Evolutionary conservation across 2,888 invertebrate genomes (phyloP).

Genomic region (Alloscopus bannaensis): DNA sequence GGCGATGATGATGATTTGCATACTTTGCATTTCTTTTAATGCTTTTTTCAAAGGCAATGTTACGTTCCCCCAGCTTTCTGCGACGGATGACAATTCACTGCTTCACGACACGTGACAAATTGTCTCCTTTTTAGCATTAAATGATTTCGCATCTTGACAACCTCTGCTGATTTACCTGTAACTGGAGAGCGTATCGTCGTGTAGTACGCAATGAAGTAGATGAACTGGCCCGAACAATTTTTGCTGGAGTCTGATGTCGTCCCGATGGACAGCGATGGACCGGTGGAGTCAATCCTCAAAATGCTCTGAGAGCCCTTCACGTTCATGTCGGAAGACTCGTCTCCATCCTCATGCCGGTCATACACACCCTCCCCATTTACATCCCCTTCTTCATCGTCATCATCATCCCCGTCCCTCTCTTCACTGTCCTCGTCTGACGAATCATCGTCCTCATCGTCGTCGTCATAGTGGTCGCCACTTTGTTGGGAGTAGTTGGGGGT

Average conservation of each 20-base stretch:
- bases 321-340: slow-evolving; percentile 28
- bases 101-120: too few relatives aligned
- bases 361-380: slow-evolving; percentile 35
- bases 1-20: too few relatives aligned
- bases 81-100: too few relatives aligned
- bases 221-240: slow-evolving; percentile 70
- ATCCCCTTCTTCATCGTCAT: slow-evolving; percentile 23
- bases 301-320: slow-evolving; percentile 43
- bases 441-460: slow-evolving; percentile 51
- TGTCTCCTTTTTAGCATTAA: too few relatives aligned
- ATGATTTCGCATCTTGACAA: too few relatives aligned
- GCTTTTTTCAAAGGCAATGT: too few relatives aligned
- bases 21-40: too few relatives aligned
- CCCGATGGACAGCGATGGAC: slow-evolving; percentile 70
- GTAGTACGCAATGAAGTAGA: slow-evolving; percentile 71
- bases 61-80: too few relatives aligned
- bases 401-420: slow-evolving; percentile 19
- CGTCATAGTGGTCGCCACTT: slow-evolving; percentile 27
- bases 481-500: slow-evolving; percentile 28
- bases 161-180: slow-evolving; percentile 48
- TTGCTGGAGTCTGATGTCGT: slow-evolving; percentile 67
- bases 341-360: slow-evolving; percentile 40
- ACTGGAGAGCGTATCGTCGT: slow-evolving; percentile 52
- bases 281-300: slow-evolving; percentile 68
- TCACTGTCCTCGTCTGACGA: slow-evolving; percentile 33